These are phyloP conservation scores for Pararge aegeria DNA, from an alignment of 1,140 invertebrate genomes.

Conservation along the genomic window DNA sequence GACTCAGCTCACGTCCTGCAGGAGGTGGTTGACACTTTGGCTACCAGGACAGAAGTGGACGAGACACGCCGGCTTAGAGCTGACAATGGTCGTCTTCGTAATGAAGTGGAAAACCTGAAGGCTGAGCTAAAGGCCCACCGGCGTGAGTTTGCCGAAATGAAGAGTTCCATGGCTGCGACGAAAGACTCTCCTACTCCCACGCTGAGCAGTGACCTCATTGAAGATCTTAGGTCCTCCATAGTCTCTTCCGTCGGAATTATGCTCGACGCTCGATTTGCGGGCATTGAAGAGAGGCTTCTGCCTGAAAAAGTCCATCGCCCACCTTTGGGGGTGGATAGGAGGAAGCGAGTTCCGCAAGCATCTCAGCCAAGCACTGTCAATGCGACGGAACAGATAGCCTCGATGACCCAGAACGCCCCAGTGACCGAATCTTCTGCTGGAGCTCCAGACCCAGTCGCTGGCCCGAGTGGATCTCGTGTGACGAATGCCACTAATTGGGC, in stretches of 20 bases:
- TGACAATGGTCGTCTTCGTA: conserved; percentile 1
- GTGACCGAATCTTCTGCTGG: not conserved
- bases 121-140: conserved; percentile 14
- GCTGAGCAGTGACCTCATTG: not conserved
- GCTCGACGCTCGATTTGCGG: conserved; percentile 2
- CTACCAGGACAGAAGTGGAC: not conserved
- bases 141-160: conserved; percentile 4
- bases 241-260: not conserved
- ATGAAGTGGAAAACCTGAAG: conserved; percentile 6
- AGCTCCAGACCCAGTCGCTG: not conserved
- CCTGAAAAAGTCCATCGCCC: conserved; percentile 4
- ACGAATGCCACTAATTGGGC: not conserved
- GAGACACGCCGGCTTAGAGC: conserved; percentile 6
- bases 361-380: not conserved
- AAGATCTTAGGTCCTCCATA: conserved; percentile 3
- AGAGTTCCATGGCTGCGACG: not conserved
- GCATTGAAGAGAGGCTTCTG: not conserved
- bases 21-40: not conserved
- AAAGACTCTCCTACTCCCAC: not conserved
- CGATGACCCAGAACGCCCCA: not conserved
- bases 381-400: too few species aligned
- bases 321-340: conserved; percentile 21
- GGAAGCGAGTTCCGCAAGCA: not conserved
- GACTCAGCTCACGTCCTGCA: not conserved
- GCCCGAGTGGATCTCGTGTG: not conserved